Base-by-base conservation (phyloP, 2,113 vertebrate species). In the Ranitomeya variabilis region DNA sequence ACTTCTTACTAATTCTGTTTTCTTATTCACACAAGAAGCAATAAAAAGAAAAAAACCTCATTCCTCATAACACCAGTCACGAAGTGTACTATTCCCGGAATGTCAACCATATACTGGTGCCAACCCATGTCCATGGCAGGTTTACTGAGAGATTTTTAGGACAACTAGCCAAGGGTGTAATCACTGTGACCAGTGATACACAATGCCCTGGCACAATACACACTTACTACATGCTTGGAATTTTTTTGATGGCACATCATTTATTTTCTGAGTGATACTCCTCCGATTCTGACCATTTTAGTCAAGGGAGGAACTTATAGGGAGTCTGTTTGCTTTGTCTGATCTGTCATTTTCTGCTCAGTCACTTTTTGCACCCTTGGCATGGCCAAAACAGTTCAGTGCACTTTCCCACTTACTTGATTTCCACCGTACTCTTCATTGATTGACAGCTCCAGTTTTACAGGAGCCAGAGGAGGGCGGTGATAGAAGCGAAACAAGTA, bases 31-130 rank as follows among this genome's bases (percentile, higher is more conserved):
- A 26, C 51, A 52, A 45, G 15, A 21, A 37, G 31, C 69, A 60
- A 16, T 85, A 45, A 45, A 45, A 45, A 45, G 3, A 87, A 87
- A 80, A 12, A 60, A 8, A 76, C 4, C 60, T 86, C 21, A 26
- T 26, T 66, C 31, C 74, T 79, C 31, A 79, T 86, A 79, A 66
- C 79, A 37, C 23, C 6, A 59, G 71, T 52, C 64, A 66, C 86
- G 52, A 67, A 3, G 10, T 60, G 81, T 67, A 16, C 19, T 9
- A 31, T 80, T 52, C 37, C 18, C 2, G 31, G 18, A 83, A 69
- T 23, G 62, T 64, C 13, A 60, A 5, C 54, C 21, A 80, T 26
- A 26, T 26, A 14, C 11, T n/a, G 12, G n/a, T 31, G 18, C 80
- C 31, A 62, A 37, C 18, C 12, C 80, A n/a, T 66, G 60, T 6